A percentile compares a stretch with the other conserved stretches of the same genome.
Conservation (phyloP, 2,113 vertebrate species). For the Pampusana beccarii region DNA sequence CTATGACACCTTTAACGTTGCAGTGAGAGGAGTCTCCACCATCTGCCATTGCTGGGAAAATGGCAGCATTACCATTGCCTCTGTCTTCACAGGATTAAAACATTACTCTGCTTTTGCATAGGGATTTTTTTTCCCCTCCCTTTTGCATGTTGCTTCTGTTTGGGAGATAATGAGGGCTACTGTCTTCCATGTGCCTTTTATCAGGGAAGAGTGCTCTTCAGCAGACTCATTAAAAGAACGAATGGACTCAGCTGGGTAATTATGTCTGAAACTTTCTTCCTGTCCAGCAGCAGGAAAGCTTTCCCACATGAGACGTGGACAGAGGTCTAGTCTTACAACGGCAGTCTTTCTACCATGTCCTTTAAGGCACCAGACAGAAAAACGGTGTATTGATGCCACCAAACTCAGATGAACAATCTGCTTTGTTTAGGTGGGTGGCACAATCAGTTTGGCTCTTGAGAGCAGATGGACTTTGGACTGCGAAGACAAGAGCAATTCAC, state of each 20-base stretch:
- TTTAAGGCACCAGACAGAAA: background rate
- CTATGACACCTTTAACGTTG: background rate
- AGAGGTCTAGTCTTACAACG: background rate
- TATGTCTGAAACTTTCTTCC: conserved; percentile 31
- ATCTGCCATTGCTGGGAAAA: background rate
- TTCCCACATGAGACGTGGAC: background rate
- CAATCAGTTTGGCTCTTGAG: conserved; percentile 13
- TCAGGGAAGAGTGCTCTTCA: conserved; percentile 26
- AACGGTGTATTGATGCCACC: background rate
- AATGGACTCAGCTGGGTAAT: conserved; percentile 44
- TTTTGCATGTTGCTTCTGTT: conserved; percentile 18
- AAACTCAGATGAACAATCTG: background rate
- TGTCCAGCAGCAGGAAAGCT: conserved; percentile 31
- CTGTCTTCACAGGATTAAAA: conserved; percentile 20
- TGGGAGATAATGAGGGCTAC: conserved; percentile 58
- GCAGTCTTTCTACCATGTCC: background rate
- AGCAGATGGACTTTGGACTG: conserved; percentile 11
- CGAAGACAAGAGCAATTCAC: conserved; percentile 20
- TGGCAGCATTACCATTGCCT: background rate
- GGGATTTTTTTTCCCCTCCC: background rate
- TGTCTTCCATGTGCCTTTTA: conserved; percentile 25
- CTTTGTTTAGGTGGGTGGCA: background rate
- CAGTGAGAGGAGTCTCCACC: background rate
- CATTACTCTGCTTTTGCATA: background rate
- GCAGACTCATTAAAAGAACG: conserved; percentile 71